Conservation (phyloP, 2,797 vertebrate species). For the Thaleichthys pacificus region DNA sequence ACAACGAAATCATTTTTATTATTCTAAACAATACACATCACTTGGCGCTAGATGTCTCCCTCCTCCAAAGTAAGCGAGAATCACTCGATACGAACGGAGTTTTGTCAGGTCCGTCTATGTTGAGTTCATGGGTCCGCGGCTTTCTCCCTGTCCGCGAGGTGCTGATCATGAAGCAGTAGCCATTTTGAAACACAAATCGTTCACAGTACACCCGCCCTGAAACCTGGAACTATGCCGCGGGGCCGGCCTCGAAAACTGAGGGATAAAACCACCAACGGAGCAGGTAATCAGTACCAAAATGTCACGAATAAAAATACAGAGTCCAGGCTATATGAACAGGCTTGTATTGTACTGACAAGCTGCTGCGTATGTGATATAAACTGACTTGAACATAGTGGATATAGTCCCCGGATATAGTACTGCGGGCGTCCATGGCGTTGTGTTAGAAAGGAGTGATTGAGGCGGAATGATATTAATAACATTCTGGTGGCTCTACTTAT, state of each 20-base stretch:
- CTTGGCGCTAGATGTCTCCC: constrained; percentile 74
- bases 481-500: constrained; percentile 78
- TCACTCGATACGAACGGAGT: not conserved
- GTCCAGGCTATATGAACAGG: constrained; percentile 57
- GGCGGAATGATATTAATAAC: constrained; percentile 90
- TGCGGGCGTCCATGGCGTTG: constrained; percentile 80
- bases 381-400: constrained; percentile 76
- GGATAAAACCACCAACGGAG: constrained; percentile 81
- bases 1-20: no score
- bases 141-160: constrained; percentile 33
- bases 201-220: constrained; percentile 80
- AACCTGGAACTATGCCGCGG: constrained; percentile 92
- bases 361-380: constrained; percentile 57
- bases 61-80: constrained; percentile 48
- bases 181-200: constrained; percentile 81
- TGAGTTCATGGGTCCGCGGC: constrained; percentile 38
- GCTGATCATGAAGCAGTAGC: constrained; percentile 60
- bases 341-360: constrained; percentile 42
- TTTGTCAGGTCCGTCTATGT: not conserved
- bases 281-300: constrained; percentile 82
- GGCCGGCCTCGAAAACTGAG: constrained; percentile 92
- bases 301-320: constrained; percentile 71
- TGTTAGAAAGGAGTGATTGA: constrained; percentile 78
- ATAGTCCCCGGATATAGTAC: constrained; percentile 89
- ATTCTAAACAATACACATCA: constrained; percentile 12